Conservation (phyloP, 2,888 invertebrate genomes). For the Anthrax anthrax region DNA sequence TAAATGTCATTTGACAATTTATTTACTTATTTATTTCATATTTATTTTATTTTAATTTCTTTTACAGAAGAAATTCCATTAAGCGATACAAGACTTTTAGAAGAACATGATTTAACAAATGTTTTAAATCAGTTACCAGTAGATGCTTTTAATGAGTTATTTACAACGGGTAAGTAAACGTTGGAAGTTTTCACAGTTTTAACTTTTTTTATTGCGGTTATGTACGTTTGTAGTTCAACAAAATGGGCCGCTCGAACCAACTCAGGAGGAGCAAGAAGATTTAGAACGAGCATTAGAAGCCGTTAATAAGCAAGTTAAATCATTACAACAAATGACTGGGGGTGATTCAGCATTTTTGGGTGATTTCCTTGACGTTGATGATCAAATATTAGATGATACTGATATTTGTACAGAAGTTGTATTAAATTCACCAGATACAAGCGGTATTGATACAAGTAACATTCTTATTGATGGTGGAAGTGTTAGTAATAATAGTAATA, state of each 20-base stretch:
- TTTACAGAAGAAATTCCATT: conserved; percentile 39
- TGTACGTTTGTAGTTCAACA: conserved; percentile 39
- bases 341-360: conserved; percentile 28
- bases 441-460: conserved; percentile 26
- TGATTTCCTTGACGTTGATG: conserved; percentile 30
- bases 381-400: conserved; percentile 29
- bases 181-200: too few relatives aligned
- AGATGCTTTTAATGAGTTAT: conserved; percentile 71
- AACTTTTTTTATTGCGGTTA: too few relatives aligned
- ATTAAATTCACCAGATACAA: conserved; percentile 26
- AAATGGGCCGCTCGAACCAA: conserved; percentile 55
- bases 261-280: conserved; percentile 74
- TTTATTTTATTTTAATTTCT: background rate
- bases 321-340: conserved; percentile 49
- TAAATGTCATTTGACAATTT: too few relatives aligned
- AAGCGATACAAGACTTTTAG: conserved; percentile 44
- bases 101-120: conserved; percentile 61
- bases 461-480: conserved; percentile 8
- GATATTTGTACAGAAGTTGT: conserved; percentile 23
- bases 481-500: background rate
- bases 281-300: conserved; percentile 71
- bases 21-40: conserved; percentile 5
- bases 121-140: conserved; percentile 65
- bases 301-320: conserved; percentile 58
- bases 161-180: conserved; percentile 49